phyloP scores from a whole-genome alignment of 2,888 invertebrate species.

The Drosophila setosimentum region DNA sequence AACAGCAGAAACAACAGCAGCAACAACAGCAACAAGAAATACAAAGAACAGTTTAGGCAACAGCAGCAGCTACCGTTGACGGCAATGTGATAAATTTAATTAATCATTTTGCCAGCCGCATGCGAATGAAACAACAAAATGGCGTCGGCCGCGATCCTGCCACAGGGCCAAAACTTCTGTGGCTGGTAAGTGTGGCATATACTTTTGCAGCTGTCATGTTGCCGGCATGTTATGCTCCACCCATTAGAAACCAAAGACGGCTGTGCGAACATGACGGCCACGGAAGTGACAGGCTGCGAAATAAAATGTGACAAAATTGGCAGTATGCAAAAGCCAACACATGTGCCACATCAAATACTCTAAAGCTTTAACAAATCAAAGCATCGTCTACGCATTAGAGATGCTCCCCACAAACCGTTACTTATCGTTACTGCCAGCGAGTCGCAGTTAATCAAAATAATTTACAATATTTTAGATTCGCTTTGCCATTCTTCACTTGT shows the following conservation, averaged over 20 bases:
- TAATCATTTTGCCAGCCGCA: conserved; percentile 66
- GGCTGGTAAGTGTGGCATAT: conserved; percentile 29
- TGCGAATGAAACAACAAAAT: conserved; percentile 67
- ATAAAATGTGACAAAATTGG: conserved; percentile 62
- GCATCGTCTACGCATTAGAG: conserved; percentile 12
- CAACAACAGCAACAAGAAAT: conserved; percentile 17
- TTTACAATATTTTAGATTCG: neutral
- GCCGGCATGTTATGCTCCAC: conserved; percentile 28
- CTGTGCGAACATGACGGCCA: conserved; percentile 64
- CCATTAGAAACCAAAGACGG: conserved; percentile 62
- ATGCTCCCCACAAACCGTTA: conserved; percentile 16
- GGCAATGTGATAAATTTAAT: conserved; percentile 77
- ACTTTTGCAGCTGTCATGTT: conserved; percentile 53
- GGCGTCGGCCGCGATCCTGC: conserved; percentile 36
- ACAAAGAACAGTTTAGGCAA: conserved; percentile 4
- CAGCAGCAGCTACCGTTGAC: conserved; percentile 29
- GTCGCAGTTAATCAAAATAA: neutral
- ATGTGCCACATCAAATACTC: conserved; percentile 65
- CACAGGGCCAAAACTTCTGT: conserved; percentile 60
- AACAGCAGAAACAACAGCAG: conserved; percentile 45
- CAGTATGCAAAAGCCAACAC: conserved; percentile 62
- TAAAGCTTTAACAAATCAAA: conserved; percentile 74
- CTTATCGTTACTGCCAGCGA: conserved; percentile 6
- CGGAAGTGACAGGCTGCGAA: conserved; percentile 62
- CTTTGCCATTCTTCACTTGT: no score